Percentiles rank a stretch among this genome's conserved stretches.
phyloP scores from a whole-genome alignment of 2,113 vertebrate species.

The Raja brachyura region DNA sequence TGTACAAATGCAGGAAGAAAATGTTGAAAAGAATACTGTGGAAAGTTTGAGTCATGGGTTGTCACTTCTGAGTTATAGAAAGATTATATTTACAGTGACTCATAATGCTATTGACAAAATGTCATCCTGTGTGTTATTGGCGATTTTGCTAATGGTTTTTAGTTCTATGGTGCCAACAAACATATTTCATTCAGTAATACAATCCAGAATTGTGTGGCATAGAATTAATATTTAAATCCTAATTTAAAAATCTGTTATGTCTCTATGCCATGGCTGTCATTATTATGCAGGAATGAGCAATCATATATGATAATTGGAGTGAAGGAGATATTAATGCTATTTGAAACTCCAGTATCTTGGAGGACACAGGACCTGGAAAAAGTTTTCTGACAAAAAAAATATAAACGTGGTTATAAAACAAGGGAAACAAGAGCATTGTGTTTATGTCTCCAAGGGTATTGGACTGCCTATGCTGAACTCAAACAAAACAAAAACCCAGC shows the following conservation, averaged over 20 bases:
- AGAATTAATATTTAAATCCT: slow-evolving; percentile 28
- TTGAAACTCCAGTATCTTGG: not conserved
- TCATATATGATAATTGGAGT: not conserved
- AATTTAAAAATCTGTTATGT: slow-evolving; percentile 20
- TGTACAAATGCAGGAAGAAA: not conserved
- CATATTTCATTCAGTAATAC: not conserved
- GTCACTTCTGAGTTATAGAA: slow-evolving; percentile 12
- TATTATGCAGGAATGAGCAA: slow-evolving; percentile 5
- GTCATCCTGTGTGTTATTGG: not conserved
- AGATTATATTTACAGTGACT: not conserved
- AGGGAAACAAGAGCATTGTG: not conserved
- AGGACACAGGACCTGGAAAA: not conserved
- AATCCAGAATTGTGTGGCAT: not conserved
- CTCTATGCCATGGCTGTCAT: not conserved
- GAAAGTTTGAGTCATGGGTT: slow-evolving; percentile 7
- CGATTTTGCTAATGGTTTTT: not conserved
- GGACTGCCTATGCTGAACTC: not conserved
- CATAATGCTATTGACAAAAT: slow-evolving; percentile 4
- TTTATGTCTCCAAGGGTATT: not conserved
- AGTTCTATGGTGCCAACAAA: not conserved
- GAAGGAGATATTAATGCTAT: not conserved
- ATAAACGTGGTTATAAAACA: not conserved
- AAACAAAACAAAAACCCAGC: not conserved
- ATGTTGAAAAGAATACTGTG: not conserved
- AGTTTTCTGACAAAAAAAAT: not conserved